Evolutionary conservation across 2,113 vertebrate species (phyloP).

Genomic region (Elaphurus davidianus): DNA sequence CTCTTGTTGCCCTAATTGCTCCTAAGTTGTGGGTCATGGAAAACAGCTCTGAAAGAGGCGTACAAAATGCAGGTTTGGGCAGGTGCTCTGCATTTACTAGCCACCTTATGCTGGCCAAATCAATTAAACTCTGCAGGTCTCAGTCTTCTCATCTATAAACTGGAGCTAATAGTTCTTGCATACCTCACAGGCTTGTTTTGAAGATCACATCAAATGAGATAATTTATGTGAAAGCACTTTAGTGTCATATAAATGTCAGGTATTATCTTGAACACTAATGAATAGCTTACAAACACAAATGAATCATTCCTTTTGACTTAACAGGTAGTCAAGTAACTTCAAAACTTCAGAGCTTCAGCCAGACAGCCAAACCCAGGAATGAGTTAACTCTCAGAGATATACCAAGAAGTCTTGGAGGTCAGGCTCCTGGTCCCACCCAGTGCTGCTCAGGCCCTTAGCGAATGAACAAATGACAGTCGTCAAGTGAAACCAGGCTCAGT

Average conservation of each 20-base stretch:
- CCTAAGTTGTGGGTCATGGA: neutral
- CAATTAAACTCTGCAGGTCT: conserved; percentile 56
- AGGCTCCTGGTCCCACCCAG: neutral
- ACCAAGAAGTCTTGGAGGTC: neutral
- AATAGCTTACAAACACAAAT: conserved; percentile 46
- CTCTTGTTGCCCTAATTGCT: neutral
- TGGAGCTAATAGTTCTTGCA: conserved; percentile 45
- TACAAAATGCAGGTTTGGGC: neutral
- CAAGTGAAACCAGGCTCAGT: neutral
- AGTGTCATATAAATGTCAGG: conserved; percentile 50
- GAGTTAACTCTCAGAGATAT: conserved; percentile 3
- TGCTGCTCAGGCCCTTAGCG: neutral
- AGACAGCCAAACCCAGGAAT: neutral
- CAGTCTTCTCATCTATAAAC: conserved; percentile 62
- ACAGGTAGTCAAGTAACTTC: conserved; percentile 30
- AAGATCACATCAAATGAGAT: conserved; percentile 68
- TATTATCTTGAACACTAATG: conserved; percentile 56
- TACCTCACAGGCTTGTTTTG: conserved; percentile 54
- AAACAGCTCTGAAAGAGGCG: neutral
- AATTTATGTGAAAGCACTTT: conserved; percentile 68
- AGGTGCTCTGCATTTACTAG: conserved; percentile 31
- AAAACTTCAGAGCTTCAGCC: conserved; percentile 23
- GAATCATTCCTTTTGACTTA: conserved; percentile 48
- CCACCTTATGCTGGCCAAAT: conserved; percentile 35
- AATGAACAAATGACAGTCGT: neutral